A percentile compares a stretch with the other conserved stretches of the same genome.
Conservation (phyloP, 2,113 vertebrate species). For the Phaetusa simplex region DNA sequence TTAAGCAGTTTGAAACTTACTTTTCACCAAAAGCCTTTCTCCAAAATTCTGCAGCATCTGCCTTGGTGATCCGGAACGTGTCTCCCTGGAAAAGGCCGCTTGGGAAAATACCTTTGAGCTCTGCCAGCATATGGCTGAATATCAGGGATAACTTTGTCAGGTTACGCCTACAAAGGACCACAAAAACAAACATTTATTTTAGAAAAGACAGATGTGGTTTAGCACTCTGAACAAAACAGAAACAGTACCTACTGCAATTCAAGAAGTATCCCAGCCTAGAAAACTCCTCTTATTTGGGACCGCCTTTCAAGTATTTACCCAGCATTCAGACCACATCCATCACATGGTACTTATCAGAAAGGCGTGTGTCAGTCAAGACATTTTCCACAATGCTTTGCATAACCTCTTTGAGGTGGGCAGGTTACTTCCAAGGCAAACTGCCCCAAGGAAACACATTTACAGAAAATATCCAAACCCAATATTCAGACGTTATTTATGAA, state of each 20-base stretch:
- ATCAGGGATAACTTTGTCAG: conserved; percentile 96
- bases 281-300: neutral
- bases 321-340: neutral
- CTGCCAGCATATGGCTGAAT: conserved; percentile 99
- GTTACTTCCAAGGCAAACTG: neutral
- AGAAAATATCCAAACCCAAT: neutral
- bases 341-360: neutral
- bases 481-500: neutral
- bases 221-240: neutral
- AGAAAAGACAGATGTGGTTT: neutral
- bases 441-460: neutral
- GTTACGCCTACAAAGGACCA: conserved; percentile 81
- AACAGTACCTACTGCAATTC: neutral
- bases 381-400: neutral
- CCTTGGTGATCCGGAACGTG: conserved; percentile 97
- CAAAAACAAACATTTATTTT: neutral
- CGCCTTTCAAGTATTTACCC: neutral
- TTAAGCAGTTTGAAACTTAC: conserved; percentile 74
- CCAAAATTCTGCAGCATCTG: conserved; percentile 98
- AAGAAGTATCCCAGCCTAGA: neutral
- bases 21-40: conserved; percentile 96
- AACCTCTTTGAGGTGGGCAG: neutral
- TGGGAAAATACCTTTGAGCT: conserved; percentile 97
- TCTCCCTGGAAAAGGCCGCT: conserved; percentile 96
- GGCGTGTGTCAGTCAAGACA: neutral